Evolutionary conservation across 1,140 invertebrate genomes (phyloP).

Genomic region (Macrosteles quadrilineatus): DNA sequence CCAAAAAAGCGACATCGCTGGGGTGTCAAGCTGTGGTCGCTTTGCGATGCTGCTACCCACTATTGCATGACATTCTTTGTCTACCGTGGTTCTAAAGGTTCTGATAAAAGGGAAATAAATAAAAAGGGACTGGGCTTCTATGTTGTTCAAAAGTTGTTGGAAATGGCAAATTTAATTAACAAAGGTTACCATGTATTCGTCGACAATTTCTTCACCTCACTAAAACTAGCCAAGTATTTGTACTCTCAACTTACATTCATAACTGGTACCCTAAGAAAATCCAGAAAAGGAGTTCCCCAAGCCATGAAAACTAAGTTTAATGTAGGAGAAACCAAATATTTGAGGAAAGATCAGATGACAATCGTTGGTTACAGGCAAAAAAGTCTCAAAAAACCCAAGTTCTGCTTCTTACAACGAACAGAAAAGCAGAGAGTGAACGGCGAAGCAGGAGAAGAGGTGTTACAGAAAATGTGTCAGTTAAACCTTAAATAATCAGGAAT

Average conservation of each 20-base stretch:
- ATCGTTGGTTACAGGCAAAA: slow-evolving; percentile 33
- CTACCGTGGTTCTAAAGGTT: not conserved
- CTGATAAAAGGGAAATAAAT: not conserved
- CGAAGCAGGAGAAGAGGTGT: not conserved
- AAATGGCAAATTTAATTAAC: not conserved
- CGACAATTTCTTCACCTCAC: slow-evolving; percentile 33
- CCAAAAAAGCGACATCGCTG: slow-evolving; percentile 15
- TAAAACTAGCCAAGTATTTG: slow-evolving; percentile 35
- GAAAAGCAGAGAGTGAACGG: slow-evolving; percentile 30
- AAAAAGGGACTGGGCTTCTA: not conserved
- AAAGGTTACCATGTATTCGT: slow-evolving; percentile 23
- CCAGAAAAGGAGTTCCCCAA: slow-evolving; percentile 34
- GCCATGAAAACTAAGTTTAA: slow-evolving; percentile 27
- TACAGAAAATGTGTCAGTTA: slow-evolving; percentile 24
- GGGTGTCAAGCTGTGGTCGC: slow-evolving; percentile 13
- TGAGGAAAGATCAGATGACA: slow-evolving; percentile 22
- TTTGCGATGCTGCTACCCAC: slow-evolving; percentile 5
- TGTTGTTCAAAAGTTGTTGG: not conserved
- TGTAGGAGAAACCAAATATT: slow-evolving; percentile 34
- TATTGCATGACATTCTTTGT: slow-evolving; percentile 4
- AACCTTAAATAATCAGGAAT: slow-evolving; percentile 33
- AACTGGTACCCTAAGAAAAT: slow-evolving; percentile 33
- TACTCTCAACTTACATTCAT: slow-evolving; percentile 29
- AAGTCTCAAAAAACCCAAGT: slow-evolving; percentile 36
- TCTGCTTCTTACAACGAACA: slow-evolving; percentile 32